These are phyloP conservation scores for Triplophysa siluroides DNA, from an alignment of 2,113 vertebrate genomes.

Conservation along the genomic window DNA sequence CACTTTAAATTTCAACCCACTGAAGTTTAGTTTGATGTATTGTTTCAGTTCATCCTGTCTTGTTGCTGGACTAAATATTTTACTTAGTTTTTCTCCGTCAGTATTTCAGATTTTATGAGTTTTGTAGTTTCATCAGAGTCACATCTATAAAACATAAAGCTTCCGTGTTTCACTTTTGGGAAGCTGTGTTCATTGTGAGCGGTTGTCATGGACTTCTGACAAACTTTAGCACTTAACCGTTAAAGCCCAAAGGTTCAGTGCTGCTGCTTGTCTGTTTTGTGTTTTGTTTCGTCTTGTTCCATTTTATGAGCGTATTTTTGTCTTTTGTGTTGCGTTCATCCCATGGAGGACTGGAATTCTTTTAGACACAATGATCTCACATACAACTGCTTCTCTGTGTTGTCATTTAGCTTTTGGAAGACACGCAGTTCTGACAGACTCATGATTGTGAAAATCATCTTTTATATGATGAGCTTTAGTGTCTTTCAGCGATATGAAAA, in stretches of 20 bases:
- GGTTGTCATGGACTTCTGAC: too few relatives aligned
- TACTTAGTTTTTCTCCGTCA: too few relatives aligned
- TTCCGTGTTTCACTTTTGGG: neutral
- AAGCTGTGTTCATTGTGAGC: neutral
- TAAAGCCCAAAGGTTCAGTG: neutral
- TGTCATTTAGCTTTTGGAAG: neutral
- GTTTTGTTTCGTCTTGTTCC: neutral
- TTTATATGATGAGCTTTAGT: neutral
- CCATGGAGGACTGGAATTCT: neutral
- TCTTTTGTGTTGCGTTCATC: neutral
- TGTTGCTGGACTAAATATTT: too few relatives aligned
- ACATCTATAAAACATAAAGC: neutral
- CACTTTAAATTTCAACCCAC: too few relatives aligned
- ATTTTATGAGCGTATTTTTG: neutral
- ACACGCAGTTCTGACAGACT: slow-evolving; percentile 4
- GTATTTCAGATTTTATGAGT: neutral
- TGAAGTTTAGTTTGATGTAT: too few relatives aligned
- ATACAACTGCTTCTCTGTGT: neutral
- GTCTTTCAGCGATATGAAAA: too few relatives aligned
- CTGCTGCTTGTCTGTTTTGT: neutral
- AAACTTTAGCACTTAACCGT: neutral
- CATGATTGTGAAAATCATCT: neutral
- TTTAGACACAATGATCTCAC: neutral
- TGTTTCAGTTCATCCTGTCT: too few relatives aligned
- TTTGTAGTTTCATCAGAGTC: slow-evolving; percentile 5